Percentiles rank a stretch among this genome's conserved stretches.
These are phyloP conservation scores for Myotis davidii DNA, from an alignment of 2,113 vertebrate genomes.

Conservation along the genomic window DNA sequence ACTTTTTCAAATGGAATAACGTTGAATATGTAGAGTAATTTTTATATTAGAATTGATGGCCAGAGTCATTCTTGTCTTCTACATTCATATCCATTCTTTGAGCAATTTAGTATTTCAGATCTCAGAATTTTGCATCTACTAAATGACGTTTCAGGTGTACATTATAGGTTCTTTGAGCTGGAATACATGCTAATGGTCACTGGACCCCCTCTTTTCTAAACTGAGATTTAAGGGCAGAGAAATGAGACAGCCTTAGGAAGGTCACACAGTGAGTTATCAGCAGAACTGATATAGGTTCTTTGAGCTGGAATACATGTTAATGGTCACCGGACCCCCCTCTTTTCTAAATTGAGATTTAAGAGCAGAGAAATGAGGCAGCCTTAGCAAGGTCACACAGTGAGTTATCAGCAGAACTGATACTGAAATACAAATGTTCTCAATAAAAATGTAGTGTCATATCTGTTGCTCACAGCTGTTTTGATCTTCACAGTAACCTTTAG, in stretches of 20 bases:
- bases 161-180: background rate
- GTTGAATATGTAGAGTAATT: background rate
- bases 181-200: background rate
- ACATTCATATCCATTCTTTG: background rate
- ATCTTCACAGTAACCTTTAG: background rate
- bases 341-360: conserved; percentile 33
- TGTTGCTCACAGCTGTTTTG: conserved; percentile 29
- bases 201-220: background rate
- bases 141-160: background rate
- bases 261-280: background rate
- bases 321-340: background rate
- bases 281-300: background rate
- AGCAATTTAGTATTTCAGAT: background rate
- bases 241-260: background rate
- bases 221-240: background rate
- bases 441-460: background rate
- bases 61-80: background rate
- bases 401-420: background rate
- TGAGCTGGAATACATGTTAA: background rate
- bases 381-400: background rate
- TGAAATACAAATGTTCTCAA: conserved; percentile 14
- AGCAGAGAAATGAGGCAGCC: background rate
- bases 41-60: background rate
- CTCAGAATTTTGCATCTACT: background rate
- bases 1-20: background rate